These are phyloP conservation scores for Drosophila pandora DNA, from an alignment of 1,140 invertebrate genomes.

Conservation along the genomic window DNA sequence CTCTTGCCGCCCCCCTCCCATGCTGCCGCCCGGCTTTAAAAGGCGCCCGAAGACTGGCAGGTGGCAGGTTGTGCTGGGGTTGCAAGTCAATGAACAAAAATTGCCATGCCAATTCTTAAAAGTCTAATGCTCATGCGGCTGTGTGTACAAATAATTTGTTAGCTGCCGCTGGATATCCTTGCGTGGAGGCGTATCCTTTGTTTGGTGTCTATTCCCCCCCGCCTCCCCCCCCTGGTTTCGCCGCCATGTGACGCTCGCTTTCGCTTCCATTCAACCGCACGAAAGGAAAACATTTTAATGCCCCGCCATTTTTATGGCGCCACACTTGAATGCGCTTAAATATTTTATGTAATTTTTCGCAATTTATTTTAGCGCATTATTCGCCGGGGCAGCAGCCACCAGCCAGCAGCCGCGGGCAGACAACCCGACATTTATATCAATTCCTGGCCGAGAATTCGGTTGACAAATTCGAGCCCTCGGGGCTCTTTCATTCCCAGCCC, in stretches of 20 bases:
- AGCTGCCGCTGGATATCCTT: constrained; percentile 36
- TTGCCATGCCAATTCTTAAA: constrained; percentile 78
- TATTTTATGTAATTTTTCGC: constrained; percentile 83
- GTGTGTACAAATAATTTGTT: constrained; percentile 71
- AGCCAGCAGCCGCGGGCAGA: constrained; percentile 11
- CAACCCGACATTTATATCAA: constrained; percentile 69
- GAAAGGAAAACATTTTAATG: constrained; percentile 66
- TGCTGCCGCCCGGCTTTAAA: constrained; percentile 37
- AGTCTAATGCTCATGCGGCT: constrained; percentile 72
- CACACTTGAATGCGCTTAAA: constrained; percentile 81
- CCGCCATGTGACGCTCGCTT: constrained; percentile 69
- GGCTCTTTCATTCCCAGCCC: constrained; percentile 15
- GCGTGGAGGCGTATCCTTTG: constrained; percentile 20
- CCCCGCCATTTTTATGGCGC: constrained; percentile 75
- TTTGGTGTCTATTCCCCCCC: constrained; percentile 55
- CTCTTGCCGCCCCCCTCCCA: background rate
- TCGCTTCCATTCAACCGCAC: constrained; percentile 23
- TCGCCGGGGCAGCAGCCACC: constrained; percentile 38
- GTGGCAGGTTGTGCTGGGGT: constrained; percentile 32
- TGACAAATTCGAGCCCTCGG: constrained; percentile 58
- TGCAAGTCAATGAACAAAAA: constrained; percentile 68
- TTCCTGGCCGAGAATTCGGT: constrained; percentile 44
- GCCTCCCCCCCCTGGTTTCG: background rate
- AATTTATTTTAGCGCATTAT: constrained; percentile 82
- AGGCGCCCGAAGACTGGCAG: constrained; percentile 42